A percentile compares a stretch with the other conserved stretches of the same genome.
Conservation (phyloP, 2,888 invertebrate species). For the Drosophila lutescens region DNA sequence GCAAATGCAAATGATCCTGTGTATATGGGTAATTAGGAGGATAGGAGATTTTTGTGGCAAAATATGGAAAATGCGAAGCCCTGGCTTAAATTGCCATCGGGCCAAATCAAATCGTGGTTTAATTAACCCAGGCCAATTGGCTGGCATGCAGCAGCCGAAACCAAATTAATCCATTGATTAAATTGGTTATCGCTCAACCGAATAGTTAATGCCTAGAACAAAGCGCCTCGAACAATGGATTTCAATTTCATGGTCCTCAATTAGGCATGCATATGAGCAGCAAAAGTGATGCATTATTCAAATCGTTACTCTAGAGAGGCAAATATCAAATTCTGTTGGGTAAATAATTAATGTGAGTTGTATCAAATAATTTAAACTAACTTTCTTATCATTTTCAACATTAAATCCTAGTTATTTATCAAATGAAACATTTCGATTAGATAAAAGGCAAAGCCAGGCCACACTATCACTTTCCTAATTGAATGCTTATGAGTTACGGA, state of each 20-base stretch:
- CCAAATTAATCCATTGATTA: neutral
- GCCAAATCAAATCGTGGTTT: neutral
- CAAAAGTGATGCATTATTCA: neutral
- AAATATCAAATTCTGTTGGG: neutral
- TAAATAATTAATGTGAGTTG: neutral
- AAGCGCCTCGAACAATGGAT: neutral
- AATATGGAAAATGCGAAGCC: neutral
- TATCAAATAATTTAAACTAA: neutral
- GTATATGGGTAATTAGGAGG: neutral
- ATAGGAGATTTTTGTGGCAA: neutral
- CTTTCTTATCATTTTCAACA: neutral
- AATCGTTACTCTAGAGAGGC: neutral
- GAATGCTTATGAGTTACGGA: conserved; percentile 16
- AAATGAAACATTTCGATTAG: conserved; percentile 11
- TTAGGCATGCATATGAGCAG: neutral
- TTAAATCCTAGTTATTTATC: neutral
- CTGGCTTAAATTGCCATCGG: neutral
- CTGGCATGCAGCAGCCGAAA: neutral
- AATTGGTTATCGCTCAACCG: neutral
- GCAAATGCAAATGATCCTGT: neutral
- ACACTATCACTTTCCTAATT: neutral
- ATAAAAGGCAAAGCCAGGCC: conserved; percentile 3
- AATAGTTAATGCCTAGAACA: neutral
- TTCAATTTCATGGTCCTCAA: neutral
- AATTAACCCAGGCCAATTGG: neutral